Conservation (phyloP, 2,113 vertebrate genomes). For the Pitta sordida region DNA sequence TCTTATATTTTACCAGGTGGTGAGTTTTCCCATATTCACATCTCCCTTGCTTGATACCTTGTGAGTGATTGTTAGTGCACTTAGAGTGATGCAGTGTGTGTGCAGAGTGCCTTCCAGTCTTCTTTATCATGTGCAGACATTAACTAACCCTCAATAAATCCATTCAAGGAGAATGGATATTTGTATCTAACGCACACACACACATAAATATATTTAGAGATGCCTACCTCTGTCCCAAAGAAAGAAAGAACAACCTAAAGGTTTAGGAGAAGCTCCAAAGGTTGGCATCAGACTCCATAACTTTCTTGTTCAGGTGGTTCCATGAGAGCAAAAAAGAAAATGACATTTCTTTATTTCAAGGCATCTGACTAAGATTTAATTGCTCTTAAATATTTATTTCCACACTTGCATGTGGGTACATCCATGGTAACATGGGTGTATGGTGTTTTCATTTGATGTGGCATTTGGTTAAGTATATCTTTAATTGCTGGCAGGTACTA, state of each 20-base stretch:
- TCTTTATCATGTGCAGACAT: not conserved
- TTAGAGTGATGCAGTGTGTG: not conserved
- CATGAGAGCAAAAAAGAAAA: not conserved
- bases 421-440: not conserved
- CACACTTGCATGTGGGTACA: not conserved
- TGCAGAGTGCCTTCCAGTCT: not conserved
- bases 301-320: not conserved
- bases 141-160: not conserved
- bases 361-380: conserved; percentile 32
- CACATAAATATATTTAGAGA: not conserved
- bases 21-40: not conserved
- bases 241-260: not conserved
- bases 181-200: not conserved
- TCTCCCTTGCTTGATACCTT: not conserved
- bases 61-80: not conserved
- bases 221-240: not conserved
- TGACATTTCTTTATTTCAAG: not conserved
- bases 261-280: not conserved
- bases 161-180: not conserved
- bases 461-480: conserved; percentile 2
- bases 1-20: not conserved
- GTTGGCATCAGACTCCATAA: not conserved
- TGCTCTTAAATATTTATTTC: not conserved
- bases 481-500: conserved; percentile 40
- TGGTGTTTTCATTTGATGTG: not conserved